Evolutionary conservation across 2,888 invertebrate genomes (phyloP).

Genomic region (Lithophane ornitopus): DNA sequence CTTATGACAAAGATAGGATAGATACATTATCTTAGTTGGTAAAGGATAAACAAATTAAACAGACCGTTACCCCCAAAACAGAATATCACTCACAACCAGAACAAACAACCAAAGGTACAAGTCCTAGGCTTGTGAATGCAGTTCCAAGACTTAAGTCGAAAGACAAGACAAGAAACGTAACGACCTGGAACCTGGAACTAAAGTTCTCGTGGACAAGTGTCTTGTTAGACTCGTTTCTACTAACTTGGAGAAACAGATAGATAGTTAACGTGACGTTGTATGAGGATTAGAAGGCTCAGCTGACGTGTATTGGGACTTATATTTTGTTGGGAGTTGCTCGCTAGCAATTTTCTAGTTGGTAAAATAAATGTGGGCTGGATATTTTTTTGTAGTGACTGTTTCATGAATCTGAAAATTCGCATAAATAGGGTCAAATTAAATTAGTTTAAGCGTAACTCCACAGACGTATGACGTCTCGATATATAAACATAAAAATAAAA

Average conservation of each 20-base stretch:
- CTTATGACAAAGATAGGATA: not conserved
- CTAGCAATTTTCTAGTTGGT: slow-evolving; percentile 20
- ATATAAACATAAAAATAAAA: too few species aligned
- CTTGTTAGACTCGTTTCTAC: slow-evolving; percentile 71
- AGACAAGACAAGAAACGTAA: slow-evolving; percentile 69
- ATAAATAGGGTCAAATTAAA: not conserved
- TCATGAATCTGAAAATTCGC: not conserved
- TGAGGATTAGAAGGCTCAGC: slow-evolving; percentile 58
- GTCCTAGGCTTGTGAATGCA: slow-evolving; percentile 45
- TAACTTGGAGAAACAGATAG: slow-evolving; percentile 67
- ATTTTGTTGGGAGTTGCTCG: slow-evolving; percentile 32
- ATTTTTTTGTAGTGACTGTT: not conserved
- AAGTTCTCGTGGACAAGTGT: slow-evolving; percentile 64
- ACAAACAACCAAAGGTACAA: slow-evolving; percentile 37
- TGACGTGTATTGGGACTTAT: slow-evolving; percentile 48
- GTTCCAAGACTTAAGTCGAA: slow-evolving; percentile 54
- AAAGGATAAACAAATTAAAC: not conserved
- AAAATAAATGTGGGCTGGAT: not conserved
- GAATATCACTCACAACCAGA: slow-evolving; percentile 7
- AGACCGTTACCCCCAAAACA: not conserved
- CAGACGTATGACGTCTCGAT: too few species aligned
- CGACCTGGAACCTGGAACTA: slow-evolving; percentile 64
- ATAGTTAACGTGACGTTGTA: slow-evolving; percentile 65
- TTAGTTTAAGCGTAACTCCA: not conserved
- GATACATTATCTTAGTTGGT: not conserved